phyloP scores from a whole-genome alignment of 2,888 invertebrate genomes.

The Sceliomorpha sp. region DNA sequence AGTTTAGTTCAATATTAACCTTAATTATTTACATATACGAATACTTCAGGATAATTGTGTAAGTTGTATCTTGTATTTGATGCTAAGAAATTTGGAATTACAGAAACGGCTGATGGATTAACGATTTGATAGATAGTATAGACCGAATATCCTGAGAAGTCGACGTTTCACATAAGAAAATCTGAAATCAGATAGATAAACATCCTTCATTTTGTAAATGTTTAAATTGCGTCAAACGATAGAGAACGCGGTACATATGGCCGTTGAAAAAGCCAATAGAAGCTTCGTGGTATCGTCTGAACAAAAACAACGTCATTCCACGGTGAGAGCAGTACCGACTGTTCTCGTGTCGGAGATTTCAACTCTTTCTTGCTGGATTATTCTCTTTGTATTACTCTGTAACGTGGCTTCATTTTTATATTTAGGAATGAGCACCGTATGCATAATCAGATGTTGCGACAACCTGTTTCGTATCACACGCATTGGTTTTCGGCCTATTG shows the following conservation, averaged over 20 bases:
- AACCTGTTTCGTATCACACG: not conserved
- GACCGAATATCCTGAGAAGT: too few relatives aligned
- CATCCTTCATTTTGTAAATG: not conserved
- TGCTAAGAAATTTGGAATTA: too few relatives aligned
- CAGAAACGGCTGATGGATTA: too few relatives aligned
- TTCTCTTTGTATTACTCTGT: slow-evolving; percentile 26
- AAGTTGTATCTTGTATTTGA: too few relatives aligned
- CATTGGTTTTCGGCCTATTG: too few relatives aligned
- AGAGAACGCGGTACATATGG: slow-evolving; percentile 15
- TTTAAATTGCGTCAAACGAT: slow-evolving; percentile 27
- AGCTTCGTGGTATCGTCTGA: slow-evolving; percentile 10
- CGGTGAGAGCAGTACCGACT: not conserved
- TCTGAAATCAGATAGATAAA: too few relatives aligned
- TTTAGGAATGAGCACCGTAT: slow-evolving; percentile 1
- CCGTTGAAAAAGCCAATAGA: slow-evolving; percentile 27
- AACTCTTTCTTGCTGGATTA: slow-evolving; percentile 34
- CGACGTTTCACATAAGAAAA: too few relatives aligned
- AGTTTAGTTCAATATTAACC: too few relatives aligned
- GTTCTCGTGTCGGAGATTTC: slow-evolving; percentile 27
- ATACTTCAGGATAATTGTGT: too few relatives aligned
- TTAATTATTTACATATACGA: too few relatives aligned
- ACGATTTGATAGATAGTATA: too few relatives aligned
- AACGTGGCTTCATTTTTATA: slow-evolving; percentile 16
- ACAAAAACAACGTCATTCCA: slow-evolving; percentile 6
- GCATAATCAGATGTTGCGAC: slow-evolving; percentile 5